Conservation (phyloP, 2,797 vertebrate genomes). For the Girardinus metallicus region DNA sequence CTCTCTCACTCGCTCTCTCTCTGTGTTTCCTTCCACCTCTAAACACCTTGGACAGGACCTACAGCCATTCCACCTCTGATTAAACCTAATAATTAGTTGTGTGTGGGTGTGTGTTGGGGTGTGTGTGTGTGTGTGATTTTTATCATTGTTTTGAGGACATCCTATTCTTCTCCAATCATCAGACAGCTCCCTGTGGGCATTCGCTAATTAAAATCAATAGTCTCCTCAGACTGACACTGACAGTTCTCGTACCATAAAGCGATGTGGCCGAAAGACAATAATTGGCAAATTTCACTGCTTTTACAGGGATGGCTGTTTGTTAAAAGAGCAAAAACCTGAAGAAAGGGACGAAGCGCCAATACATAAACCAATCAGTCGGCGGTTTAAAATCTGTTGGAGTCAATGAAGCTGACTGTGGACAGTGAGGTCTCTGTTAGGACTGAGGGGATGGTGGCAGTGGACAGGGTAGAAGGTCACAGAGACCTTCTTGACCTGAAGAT, state of each 20-base stretch:
- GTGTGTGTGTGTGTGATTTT: conserved; percentile 74
- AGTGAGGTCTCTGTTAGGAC: conserved; percentile 45
- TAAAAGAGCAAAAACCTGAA: background rate
- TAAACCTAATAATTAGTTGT: conserved; percentile 91
- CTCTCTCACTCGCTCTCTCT: background rate
- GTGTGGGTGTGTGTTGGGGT: conserved; percentile 19
- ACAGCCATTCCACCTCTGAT: conserved; percentile 88
- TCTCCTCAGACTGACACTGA: conserved; percentile 85
- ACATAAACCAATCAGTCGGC: conserved; percentile 4
- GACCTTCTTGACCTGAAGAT: conserved; percentile 66
- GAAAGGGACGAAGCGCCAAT: background rate
- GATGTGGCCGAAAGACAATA: conserved; percentile 28
- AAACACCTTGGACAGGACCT: conserved; percentile 83
- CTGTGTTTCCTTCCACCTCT: conserved; percentile 69
- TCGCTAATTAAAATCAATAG: conserved; percentile 99
- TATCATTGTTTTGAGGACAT: conserved; percentile 93
- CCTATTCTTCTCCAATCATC: conserved; percentile 90
- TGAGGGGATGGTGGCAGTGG: conserved; percentile 42
- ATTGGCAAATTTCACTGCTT: conserved; percentile 31
- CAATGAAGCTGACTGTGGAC: conserved; percentile 21
- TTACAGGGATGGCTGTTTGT: background rate
- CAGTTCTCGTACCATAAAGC: conserved; percentile 71
- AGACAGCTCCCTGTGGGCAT: conserved; percentile 93
- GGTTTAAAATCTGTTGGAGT: conserved; percentile 11
- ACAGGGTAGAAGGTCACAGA: conserved; percentile 59